phyloP scores from a whole-genome alignment of 2,797 vertebrate genomes.

The Crenuchus spilurus region DNA sequence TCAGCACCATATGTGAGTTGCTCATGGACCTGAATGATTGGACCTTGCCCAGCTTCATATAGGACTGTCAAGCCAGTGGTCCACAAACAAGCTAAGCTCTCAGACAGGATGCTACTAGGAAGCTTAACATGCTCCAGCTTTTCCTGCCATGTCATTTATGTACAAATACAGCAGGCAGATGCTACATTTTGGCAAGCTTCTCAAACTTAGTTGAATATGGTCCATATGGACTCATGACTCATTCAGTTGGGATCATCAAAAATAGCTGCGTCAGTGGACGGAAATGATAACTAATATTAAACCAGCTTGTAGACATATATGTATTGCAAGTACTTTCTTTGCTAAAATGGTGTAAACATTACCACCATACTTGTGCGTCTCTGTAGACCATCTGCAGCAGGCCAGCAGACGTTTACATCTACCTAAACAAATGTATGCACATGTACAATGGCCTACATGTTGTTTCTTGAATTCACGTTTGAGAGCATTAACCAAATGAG shows the following conservation, averaged over 20 bases:
- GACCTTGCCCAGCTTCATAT: background rate
- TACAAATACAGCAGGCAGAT: constrained; percentile 17
- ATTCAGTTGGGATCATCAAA: constrained; percentile 22
- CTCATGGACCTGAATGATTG: background rate
- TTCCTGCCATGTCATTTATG: background rate
- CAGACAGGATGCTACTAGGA: background rate
- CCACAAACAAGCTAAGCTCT: constrained; percentile 10
- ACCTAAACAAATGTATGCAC: constrained; percentile 44
- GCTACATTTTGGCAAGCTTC: constrained; percentile 21
- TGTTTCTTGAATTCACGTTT: constrained; percentile 48
- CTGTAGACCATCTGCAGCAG: too few relatives aligned
- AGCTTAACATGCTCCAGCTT: background rate
- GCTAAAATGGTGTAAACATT: background rate
- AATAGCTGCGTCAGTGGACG: constrained; percentile 3
- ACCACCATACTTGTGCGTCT: constrained; percentile 7
- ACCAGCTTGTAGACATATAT: too few relatives aligned
- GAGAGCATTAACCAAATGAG: constrained; percentile 45
- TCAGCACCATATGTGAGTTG: constrained; percentile 29
- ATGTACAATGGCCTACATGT: constrained; percentile 26
- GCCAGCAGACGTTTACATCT: background rate
- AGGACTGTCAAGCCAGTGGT: background rate
- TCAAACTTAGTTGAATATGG: background rate
- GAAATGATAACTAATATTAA: too few relatives aligned
- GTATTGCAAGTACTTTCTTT: background rate
- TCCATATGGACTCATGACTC: constrained; percentile 18